phyloP scores from a whole-genome alignment of 2,113 vertebrate species.

The Prionailurus viverrinus region DNA sequence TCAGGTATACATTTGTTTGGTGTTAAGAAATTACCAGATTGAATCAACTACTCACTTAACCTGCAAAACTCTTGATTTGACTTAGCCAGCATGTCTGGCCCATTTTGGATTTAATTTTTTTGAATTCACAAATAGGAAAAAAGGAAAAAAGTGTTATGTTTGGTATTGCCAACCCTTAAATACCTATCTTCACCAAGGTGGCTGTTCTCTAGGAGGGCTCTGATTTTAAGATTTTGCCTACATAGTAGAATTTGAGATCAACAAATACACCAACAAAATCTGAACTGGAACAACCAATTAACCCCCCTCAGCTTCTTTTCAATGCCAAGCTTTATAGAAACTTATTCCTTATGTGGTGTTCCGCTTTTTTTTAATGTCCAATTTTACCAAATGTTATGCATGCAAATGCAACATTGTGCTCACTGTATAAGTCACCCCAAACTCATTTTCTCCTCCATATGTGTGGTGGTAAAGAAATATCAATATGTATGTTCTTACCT shows the following conservation, averaged over 20 bases:
- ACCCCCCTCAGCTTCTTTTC: slow-evolving; percentile 56
- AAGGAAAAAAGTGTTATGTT: neutral
- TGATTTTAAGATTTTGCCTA: slow-evolving; percentile 61
- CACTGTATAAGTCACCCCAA: slow-evolving; percentile 49
- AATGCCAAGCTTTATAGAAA: slow-evolving; percentile 72
- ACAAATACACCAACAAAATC: slow-evolving; percentile 59
- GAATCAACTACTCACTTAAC: slow-evolving; percentile 52
- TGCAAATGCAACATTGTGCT: slow-evolving; percentile 64
- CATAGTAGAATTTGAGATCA: slow-evolving; percentile 61
- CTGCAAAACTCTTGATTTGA: slow-evolving; percentile 52
- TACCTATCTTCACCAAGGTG: neutral
- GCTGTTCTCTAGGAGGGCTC: slow-evolving; percentile 40
- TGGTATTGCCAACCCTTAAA: slow-evolving; percentile 7
- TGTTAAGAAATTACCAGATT: slow-evolving; percentile 58
- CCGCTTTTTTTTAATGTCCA: slow-evolving; percentile 74
- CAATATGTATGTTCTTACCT: slow-evolving; percentile 69
- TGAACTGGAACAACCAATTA: slow-evolving; percentile 63
- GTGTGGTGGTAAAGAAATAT: slow-evolving; percentile 72
- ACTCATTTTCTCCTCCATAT: slow-evolving; percentile 40
- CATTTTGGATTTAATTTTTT: neutral
- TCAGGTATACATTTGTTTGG: neutral
- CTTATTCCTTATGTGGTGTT: slow-evolving; percentile 69
- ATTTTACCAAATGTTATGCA: slow-evolving; percentile 78
- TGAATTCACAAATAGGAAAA: slow-evolving; percentile 46
- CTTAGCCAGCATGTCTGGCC: slow-evolving; percentile 7